Conservation (phyloP, 2,888 invertebrate species). For the Rhynchonema sp. region DNA sequence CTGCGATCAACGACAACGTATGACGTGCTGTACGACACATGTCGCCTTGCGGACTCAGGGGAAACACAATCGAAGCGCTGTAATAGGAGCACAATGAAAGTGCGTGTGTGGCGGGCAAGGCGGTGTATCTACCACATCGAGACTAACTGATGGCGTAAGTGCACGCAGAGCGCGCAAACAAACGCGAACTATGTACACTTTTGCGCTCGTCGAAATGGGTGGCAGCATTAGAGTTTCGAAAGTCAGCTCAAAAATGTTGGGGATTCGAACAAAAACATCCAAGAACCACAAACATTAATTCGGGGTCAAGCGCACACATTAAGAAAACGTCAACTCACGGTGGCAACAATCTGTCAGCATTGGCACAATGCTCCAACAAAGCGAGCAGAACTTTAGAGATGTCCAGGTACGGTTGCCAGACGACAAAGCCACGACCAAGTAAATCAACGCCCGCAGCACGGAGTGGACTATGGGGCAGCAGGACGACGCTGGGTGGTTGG, state of each 20-base stretch:
- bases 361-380: slow-evolving; percentile 43
- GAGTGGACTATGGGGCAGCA: slow-evolving; percentile 78
- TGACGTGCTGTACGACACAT: slow-evolving; percentile 92
- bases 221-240: too few relatives aligned
- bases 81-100: too few relatives aligned
- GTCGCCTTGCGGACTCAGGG: slow-evolving; percentile 81
- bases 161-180: too few relatives aligned
- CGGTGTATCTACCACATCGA: too few relatives aligned
- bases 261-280: too few relatives aligned
- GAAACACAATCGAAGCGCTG: slow-evolving; percentile 28
- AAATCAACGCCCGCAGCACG: slow-evolving; percentile 86
- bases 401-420: slow-evolving; percentile 94
- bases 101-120: too few relatives aligned
- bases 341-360: slow-evolving; percentile 54
- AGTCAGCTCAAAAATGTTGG: too few relatives aligned
- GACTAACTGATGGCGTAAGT: too few relatives aligned
- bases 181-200: too few relatives aligned
- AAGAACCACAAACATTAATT: too few relatives aligned
- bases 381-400: slow-evolving; percentile 67
- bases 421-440: slow-evolving; percentile 62
- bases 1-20: slow-evolving; percentile 82
- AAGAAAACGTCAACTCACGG: background rate
- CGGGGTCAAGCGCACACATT: background rate
- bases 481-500: slow-evolving; percentile 57
- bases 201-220: too few relatives aligned